Evolutionary conservation across 2,888 invertebrate genomes (phyloP), one percentile per base, ranked within the genome.

Genomic region (Imbricaverruca yamaguchii): DNA sequence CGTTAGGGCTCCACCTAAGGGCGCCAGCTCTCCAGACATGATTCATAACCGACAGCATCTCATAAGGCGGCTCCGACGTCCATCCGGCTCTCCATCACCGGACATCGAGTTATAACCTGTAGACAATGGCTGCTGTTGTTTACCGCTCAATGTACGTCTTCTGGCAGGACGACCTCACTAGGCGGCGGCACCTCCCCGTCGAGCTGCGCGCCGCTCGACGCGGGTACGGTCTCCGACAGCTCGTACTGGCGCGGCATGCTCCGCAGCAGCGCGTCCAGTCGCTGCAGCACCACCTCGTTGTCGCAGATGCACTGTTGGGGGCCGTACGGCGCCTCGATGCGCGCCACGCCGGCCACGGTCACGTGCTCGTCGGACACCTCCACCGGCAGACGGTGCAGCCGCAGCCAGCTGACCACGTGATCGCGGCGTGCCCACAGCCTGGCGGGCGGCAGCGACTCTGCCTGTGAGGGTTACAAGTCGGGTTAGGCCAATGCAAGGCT

Each of bases 351-450:
- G 18, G 74, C 74, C 39, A 74, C 74, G 39, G 74, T 74, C 74
- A 74, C 74, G 74, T 53, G 74, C 15, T 53, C 74, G 15, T 18
- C 74, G 53, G 8, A 15, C 74, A 53, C 53, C 53, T 74, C 74
- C 39, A 74, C 74, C 53, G 74, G 74, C 74, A 74, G 74, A 13
- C 74, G 74, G 74, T 74, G 74, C 18, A 39, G 74, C 18, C 74
- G 74, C 74, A 74, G 74, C 74, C 74, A 74, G 74, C 12, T 10
- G 74, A 21, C 9, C 74, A 74, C 74, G 74, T 74, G 74, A 11
- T 74, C 53, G 0, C 74, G 74, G 18, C 74, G 74, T 10, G 53
- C 74, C 39, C 11, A 18, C 74, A 74, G 53, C 21, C 12, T 15
- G 21, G 53, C 74, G 39, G 74, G 18, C 74, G 74, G 23, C 13